phyloP scores from a whole-genome alignment of 1,140 invertebrate species.

The Lepidostoma basale region DNA sequence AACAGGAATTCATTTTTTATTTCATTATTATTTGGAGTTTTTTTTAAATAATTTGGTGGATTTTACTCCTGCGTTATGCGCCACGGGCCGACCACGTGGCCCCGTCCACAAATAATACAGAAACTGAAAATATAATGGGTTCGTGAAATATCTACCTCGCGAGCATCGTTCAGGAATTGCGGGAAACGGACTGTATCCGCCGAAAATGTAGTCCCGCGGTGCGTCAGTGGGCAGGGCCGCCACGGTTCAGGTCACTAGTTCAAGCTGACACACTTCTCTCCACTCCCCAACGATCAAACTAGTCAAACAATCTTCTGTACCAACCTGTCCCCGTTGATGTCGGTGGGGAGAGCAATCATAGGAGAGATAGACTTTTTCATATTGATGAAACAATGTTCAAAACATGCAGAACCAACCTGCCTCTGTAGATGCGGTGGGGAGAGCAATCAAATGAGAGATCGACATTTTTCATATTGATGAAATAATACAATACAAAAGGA shows the following conservation, averaged over 20 bases:
- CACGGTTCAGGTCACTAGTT: background rate
- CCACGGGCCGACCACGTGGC: slow-evolving; percentile 28
- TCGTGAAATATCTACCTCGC: slow-evolving; percentile 39
- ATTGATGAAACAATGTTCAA: too few relatives aligned
- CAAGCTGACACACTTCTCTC: background rate
- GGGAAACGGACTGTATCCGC: slow-evolving; percentile 44
- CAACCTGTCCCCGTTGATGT: background rate
- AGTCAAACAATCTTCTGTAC: too few relatives aligned
- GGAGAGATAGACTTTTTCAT: background rate
- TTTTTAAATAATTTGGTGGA: too few relatives aligned
- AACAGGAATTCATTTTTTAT: too few relatives aligned
- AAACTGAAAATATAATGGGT: slow-evolving; percentile 46
- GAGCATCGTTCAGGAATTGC: slow-evolving; percentile 40
- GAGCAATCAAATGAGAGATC: background rate
- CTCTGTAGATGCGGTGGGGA: background rate
- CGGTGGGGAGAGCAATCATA: too few relatives aligned
- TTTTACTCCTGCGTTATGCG: background rate
- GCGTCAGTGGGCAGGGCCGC: background rate
- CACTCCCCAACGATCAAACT: background rate
- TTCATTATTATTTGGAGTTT: too few relatives aligned
- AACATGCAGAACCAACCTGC: background rate
- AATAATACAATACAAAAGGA: too few relatives aligned
- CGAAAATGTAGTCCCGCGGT: slow-evolving; percentile 40
- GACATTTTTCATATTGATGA: too few relatives aligned
- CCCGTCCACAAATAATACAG: slow-evolving; percentile 45